phyloP scores from a whole-genome alignment of 2,113 vertebrate species.

The Chloroceryle aenea region DNA sequence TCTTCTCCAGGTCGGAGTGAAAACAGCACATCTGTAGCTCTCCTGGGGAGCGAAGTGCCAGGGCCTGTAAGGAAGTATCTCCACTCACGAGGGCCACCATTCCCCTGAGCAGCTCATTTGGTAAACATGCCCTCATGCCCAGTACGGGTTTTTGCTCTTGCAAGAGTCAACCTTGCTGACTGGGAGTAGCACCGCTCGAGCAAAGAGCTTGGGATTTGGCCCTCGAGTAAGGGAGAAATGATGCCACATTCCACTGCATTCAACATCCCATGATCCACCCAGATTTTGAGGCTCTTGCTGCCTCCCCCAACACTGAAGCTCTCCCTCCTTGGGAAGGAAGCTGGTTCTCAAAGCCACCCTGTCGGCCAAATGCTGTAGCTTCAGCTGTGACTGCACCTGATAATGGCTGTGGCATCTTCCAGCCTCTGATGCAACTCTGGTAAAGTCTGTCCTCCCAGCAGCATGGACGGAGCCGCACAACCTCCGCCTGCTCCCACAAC shows the following conservation, averaged over 20 bases:
- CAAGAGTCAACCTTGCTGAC: not conserved
- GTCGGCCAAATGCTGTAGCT: rapidly evolving
- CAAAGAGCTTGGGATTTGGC: not conserved
- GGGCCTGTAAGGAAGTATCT: not conserved
- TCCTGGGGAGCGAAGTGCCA: not conserved
- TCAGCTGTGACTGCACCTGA: not conserved
- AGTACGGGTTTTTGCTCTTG: not conserved
- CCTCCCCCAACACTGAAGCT: not conserved
- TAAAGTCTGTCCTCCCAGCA: not conserved
- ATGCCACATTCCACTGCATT: not conserved
- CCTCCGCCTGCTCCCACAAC: not conserved
- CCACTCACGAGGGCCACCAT: not conserved
- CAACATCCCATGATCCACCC: not conserved
- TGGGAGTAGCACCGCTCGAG: not conserved
- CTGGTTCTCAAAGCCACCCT: not conserved
- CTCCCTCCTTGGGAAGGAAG: not conserved
- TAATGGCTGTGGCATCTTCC: not conserved
- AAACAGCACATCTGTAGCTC: not conserved
- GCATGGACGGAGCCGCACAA: rapidly evolving
- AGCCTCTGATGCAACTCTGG: not conserved
- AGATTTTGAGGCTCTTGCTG: not conserved
- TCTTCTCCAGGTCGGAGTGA: not conserved
- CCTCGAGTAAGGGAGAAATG: not conserved
- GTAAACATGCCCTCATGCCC: not conserved
- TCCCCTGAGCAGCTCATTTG: not conserved